A percentile compares a stretch with the other conserved stretches of the same genome.
These are phyloP conservation scores for Enteromius treurensis DNA, from an alignment of 2,797 vertebrate species.

Conservation along the genomic window DNA sequence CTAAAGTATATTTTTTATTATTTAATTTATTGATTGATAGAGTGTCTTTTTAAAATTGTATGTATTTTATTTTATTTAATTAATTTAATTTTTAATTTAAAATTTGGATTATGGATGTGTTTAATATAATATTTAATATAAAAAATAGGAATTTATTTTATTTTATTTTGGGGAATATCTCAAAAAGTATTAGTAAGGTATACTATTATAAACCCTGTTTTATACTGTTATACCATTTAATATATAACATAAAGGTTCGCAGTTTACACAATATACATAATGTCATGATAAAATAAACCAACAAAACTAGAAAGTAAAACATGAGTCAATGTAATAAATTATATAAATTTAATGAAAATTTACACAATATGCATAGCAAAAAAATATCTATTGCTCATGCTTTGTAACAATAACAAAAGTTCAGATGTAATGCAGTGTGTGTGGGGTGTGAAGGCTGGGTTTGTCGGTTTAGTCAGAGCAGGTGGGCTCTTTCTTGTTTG, in stretches of 20 bases:
- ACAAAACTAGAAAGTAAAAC: not conserved
- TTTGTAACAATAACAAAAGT: not conserved
- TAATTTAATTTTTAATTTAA: not conserved
- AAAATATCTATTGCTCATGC: not conserved
- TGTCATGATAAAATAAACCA: not conserved
- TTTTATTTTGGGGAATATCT: not conserved
- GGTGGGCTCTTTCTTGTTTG: constrained; percentile 15
- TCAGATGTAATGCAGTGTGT: not conserved
- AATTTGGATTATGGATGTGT: not conserved
- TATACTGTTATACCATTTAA: not conserved
- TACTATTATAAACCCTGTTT: not conserved
- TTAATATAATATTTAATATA: no score
- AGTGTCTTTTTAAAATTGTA: no score
- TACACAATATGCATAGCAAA: not conserved
- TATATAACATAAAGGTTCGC: not conserved
- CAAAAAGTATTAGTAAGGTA: not conserved
- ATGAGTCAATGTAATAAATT: not conserved
- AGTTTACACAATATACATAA: not conserved
- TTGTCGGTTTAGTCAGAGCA: not conserved
- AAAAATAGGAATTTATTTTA: not conserved
- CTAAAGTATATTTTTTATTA: not conserved
- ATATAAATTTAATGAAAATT: not conserved
- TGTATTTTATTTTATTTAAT: not conserved
- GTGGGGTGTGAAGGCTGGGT: not conserved
- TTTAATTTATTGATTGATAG: not conserved